Conservation (phyloP, 2,113 vertebrate genomes). For the Parotia lawesii region DNA sequence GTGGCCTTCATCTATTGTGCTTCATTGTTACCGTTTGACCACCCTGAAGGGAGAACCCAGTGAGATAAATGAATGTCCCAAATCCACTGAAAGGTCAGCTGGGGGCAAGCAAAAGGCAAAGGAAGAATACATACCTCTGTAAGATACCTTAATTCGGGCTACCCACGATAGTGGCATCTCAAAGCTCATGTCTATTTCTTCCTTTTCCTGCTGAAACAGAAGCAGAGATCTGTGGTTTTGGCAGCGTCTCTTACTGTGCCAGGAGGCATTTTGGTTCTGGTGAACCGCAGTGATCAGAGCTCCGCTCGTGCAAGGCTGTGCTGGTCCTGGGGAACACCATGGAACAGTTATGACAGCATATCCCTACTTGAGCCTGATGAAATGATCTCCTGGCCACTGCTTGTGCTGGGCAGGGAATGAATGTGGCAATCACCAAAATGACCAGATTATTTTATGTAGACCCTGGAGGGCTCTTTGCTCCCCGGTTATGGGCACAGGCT, state of each 20-base stretch:
- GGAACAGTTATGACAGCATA: not conserved
- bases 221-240: not conserved
- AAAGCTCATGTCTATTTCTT: conserved; percentile 59
- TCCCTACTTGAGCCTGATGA: not conserved
- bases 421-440: not conserved
- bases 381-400: not conserved
- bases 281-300: not conserved
- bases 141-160: conserved; percentile 70
- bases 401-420: not conserved
- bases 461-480: not conserved
- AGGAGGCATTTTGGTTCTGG: not conserved
- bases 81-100: not conserved
- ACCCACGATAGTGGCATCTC: conserved; percentile 88
- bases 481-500: not conserved
- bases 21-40: not conserved
- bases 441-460: not conserved
- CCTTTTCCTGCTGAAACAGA: conserved; percentile 61
- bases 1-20: not conserved
- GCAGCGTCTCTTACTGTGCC: not conserved
- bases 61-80: not conserved
- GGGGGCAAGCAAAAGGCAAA: not conserved
- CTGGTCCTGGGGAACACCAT: not conserved
- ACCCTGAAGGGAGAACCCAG: not conserved
- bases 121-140: conserved; percentile 69
- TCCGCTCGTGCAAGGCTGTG: fast-evolving